Conservation (phyloP, 2,888 invertebrate genomes). For the Zaprionus lineosus region DNA sequence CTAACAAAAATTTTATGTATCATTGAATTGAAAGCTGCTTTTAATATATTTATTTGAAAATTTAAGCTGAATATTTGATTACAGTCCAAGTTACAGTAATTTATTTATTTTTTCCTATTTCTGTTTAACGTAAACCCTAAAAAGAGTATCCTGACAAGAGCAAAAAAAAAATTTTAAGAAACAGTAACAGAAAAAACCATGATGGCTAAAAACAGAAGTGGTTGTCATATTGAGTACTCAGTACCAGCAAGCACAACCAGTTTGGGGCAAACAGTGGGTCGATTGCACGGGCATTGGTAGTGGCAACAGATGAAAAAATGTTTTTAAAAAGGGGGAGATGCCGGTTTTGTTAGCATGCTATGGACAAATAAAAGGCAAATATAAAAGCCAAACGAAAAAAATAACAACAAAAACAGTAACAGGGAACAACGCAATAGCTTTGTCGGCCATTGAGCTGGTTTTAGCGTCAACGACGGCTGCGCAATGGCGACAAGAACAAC, state of each 20-base stretch:
- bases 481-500: conserved; percentile 56
- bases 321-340: conserved; percentile 21
- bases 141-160: no score
- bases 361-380: conserved; percentile 63
- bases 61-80: no score
- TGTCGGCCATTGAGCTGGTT: conserved; percentile 74
- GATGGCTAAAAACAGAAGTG: conserved; percentile 77
- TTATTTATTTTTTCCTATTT: no score
- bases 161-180: no score
- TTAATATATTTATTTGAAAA: no score
- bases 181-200: no score
- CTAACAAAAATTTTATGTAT: no score
- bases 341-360: conserved; percentile 58
- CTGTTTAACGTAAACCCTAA: no score
- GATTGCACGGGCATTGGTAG: conserved; percentile 5
- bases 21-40: no score
- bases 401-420: conserved; percentile 15
- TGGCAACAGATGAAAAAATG: conserved; percentile 9
- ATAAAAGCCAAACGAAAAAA: conserved; percentile 20
- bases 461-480: conserved; percentile 52
- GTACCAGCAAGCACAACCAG: conserved; percentile 46
- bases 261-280: conserved; percentile 18
- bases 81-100: no score
- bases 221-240: no score
- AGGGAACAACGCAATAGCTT: conserved; percentile 44